Evolutionary conservation across 2,113 vertebrate genomes (phyloP).

Genomic region (Chinchilla lanigera): DNA sequence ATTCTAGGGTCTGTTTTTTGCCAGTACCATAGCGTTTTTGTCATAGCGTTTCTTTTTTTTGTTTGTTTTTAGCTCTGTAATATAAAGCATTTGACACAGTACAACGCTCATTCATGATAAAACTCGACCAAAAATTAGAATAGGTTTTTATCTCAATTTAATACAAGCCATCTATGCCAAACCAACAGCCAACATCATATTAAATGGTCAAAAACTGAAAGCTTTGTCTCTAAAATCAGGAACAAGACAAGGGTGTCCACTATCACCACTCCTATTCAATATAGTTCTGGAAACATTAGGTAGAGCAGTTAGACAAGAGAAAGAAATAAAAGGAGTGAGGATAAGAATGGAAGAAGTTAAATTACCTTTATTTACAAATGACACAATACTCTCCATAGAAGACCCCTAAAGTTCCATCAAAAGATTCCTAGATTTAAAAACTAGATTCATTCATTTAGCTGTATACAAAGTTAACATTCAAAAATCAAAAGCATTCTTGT

Average conservation of each 20-base stretch:
- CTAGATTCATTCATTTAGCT: neutral
- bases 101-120: neutral
- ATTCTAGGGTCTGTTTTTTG: too few species aligned
- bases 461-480: neutral
- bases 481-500: neutral
- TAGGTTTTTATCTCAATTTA: neutral
- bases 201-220: neutral
- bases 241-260: neutral
- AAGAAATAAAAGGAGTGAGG: neutral
- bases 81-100: neutral
- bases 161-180: neutral
- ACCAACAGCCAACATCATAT: neutral
- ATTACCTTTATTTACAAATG: neutral
- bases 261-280: neutral
- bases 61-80: neutral
- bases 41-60: too few species aligned
- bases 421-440: neutral
- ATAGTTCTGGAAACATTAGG: too few species aligned
- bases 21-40: too few species aligned
- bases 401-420: neutral
- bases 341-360: neutral
- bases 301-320: neutral
- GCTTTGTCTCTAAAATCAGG: neutral
- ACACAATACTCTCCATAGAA: neutral
- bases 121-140: neutral